phyloP scores from a whole-genome alignment of 2,797 vertebrate species.

The Simalia tracyae region DNA sequence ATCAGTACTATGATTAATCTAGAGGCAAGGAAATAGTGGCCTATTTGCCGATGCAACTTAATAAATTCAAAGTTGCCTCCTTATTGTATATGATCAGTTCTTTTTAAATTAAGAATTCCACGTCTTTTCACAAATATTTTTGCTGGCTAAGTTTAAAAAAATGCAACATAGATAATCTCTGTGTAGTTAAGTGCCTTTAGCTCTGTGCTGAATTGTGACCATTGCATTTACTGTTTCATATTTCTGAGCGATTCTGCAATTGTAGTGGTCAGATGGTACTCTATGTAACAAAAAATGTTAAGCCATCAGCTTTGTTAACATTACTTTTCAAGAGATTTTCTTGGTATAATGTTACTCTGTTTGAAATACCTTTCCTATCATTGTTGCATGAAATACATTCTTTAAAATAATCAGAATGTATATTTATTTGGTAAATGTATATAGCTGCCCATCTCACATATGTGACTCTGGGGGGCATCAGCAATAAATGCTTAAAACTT shows the following conservation, averaged over 20 bases:
- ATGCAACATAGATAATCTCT: not conserved
- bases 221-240: not conserved
- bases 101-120: not conserved
- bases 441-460: not conserved
- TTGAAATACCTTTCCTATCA: not conserved
- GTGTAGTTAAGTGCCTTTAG: not conserved
- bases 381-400: not conserved
- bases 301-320: fast-evolving
- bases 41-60: not conserved
- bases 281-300: fast-evolving
- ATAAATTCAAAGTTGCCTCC: not conserved
- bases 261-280: not conserved
- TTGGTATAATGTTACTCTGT: not conserved
- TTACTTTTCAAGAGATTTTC: not conserved
- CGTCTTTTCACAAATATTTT: not conserved
- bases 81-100: not conserved
- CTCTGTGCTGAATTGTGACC: not conserved
- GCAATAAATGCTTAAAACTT: not conserved
- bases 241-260: not conserved
- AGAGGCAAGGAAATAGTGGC: not conserved
- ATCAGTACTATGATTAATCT: not conserved
- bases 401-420: too few species aligned
- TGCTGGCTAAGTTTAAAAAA: not conserved
- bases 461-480: not conserved
- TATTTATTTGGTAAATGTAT: not conserved